Conservation (phyloP, 2,888 invertebrate species). For the Tigriopus californicus region DNA sequence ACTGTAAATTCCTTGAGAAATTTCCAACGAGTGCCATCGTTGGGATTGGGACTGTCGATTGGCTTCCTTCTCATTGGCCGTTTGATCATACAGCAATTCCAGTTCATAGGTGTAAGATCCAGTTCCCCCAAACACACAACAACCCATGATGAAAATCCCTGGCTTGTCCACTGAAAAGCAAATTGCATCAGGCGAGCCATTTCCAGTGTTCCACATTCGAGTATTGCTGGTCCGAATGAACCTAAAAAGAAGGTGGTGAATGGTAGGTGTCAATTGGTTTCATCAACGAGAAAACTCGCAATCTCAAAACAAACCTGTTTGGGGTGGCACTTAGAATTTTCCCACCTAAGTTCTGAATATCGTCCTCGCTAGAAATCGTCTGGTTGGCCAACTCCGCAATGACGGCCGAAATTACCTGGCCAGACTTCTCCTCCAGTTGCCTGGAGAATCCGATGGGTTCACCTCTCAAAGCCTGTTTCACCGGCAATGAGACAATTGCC, state of each 20-base stretch:
- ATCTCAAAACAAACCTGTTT: slow-evolving; percentile 10
- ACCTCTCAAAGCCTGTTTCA: slow-evolving; percentile 36
- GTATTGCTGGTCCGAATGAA: slow-evolving; percentile 76
- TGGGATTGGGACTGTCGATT: slow-evolving; percentile 25
- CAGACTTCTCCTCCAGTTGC: slow-evolving; percentile 32
- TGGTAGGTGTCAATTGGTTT: not conserved
- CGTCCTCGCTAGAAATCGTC: slow-evolving; percentile 51
- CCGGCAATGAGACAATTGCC: slow-evolving; percentile 60
- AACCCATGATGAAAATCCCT: slow-evolving; percentile 73
- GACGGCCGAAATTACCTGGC: slow-evolving; percentile 47
- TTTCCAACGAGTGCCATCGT: slow-evolving; percentile 67
- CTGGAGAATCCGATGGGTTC: slow-evolving; percentile 31
- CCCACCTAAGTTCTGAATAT: slow-evolving; percentile 20
- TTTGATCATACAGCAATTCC: slow-evolving; percentile 54
- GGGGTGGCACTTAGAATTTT: slow-evolving; percentile 7
- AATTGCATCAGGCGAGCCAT: slow-evolving; percentile 89
- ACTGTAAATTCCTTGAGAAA: slow-evolving; percentile 60
- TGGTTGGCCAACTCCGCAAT: slow-evolving; percentile 70
- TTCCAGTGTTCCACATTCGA: slow-evolving; percentile 89
- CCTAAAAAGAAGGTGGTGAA: slow-evolving; percentile 51
- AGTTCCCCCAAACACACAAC: slow-evolving; percentile 70
- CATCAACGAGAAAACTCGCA: not conserved
- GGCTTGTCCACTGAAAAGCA: slow-evolving; percentile 78
- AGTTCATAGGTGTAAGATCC: slow-evolving; percentile 77
- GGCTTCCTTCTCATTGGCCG: not conserved